A percentile compares a stretch with the other conserved stretches of the same genome.
Evolutionary conservation across 2,888 invertebrate genomes (phyloP).

Genomic region (Orthonevra nobilis): DNA sequence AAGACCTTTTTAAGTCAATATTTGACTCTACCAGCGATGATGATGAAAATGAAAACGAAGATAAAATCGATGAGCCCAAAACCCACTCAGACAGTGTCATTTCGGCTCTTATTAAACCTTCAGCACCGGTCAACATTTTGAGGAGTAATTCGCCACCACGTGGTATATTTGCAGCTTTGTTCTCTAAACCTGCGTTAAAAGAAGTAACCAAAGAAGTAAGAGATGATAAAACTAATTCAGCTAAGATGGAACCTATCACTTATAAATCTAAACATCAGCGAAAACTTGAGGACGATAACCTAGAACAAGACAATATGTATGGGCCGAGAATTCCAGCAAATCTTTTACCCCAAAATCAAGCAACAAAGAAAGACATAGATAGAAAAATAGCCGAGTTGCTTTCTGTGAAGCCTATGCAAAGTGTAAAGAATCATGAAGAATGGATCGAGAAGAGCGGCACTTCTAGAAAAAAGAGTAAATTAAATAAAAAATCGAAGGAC

Average conservation of each 20-base stretch:
- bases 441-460: conserved; percentile 73
- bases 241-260: conserved; percentile 71
- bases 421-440: conserved; percentile 70
- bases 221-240: not conserved
- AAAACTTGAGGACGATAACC: conserved; percentile 22
- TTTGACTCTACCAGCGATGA: conserved; percentile 91
- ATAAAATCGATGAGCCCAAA: conserved; percentile 49
- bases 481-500: conserved; percentile 26
- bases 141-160: conserved; percentile 86
- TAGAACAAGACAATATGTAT: conserved; percentile 71
- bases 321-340: conserved; percentile 75
- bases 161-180: conserved; percentile 83
- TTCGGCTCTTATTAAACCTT: conserved; percentile 73
- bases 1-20: conserved; percentile 93
- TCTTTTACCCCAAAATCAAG: conserved; percentile 40
- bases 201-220: not conserved
- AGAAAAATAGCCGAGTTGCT: conserved; percentile 73
- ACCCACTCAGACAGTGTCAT: conserved; percentile 65
- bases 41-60: conserved; percentile 79
- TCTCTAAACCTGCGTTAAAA: conserved; percentile 64
- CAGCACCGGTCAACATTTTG: conserved; percentile 82
- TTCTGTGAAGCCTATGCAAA: conserved; percentile 27
- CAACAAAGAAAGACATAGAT: conserved; percentile 65
- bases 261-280: conserved; percentile 73
- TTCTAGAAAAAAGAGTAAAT: conserved; percentile 17